Conservation (phyloP, 1,140 invertebrate genomes). For the Pentalonia nigronervosa region DNA sequence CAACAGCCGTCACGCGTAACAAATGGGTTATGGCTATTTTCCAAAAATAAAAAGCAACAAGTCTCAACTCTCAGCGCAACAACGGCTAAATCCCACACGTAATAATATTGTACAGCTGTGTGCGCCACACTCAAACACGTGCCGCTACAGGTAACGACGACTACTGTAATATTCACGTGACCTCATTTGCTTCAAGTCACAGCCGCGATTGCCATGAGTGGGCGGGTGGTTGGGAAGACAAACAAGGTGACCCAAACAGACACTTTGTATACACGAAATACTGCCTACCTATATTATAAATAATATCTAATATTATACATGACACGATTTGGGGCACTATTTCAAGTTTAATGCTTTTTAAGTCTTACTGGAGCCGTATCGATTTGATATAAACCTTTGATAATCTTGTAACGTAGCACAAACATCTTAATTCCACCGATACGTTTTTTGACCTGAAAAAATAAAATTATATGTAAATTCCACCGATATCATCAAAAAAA, state of each 20-base stretch:
- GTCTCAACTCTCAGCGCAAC: background rate
- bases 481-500: background rate
- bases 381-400: background rate
- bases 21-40: slow-evolving; percentile 6
- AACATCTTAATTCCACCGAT: too few relatives aligned
- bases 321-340: background rate
- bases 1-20: background rate
- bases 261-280: background rate
- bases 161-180: background rate
- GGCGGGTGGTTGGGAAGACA: too few relatives aligned
- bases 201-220: background rate
- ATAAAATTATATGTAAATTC: background rate
- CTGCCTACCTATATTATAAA: too few relatives aligned
- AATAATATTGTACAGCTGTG: background rate
- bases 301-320: background rate
- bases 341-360: background rate
- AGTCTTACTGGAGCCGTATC: too few relatives aligned
- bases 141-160: background rate
- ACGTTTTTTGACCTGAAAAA: background rate
- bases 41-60: slow-evolving; percentile 1
- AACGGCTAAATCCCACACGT: background rate
- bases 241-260: background rate
- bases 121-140: background rate
- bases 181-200: background rate
- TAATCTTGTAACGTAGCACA: too few relatives aligned